These are phyloP conservation scores for Drosophila navojoa DNA, from an alignment of 1,140 invertebrate genomes.

Conservation along the genomic window DNA sequence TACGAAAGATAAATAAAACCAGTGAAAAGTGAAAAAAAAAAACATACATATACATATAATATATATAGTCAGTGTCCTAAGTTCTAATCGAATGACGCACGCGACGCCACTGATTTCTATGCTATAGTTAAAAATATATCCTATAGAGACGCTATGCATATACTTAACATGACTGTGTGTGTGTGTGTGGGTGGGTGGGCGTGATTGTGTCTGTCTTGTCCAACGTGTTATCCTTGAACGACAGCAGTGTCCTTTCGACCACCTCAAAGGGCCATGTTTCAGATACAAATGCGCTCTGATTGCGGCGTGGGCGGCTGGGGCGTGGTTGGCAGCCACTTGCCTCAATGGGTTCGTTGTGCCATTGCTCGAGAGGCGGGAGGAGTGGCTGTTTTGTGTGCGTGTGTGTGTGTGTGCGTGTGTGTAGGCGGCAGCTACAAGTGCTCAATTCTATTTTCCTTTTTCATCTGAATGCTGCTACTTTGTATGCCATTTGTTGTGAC, in stretches of 20 bases:
- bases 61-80: conserved; percentile 39
- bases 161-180: background rate
- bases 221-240: conserved; percentile 57
- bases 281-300: conserved; percentile 69
- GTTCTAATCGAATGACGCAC: conserved; percentile 78
- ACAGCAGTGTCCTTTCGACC: conserved; percentile 52
- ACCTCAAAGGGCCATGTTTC: conserved; percentile 27
- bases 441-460: background rate
- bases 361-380: conserved; percentile 1
- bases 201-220: conserved; percentile 38
- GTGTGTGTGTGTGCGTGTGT: background rate
- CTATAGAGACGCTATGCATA: conserved; percentile 5
- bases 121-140: conserved; percentile 33
- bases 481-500: conserved; percentile 57
- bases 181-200: conserved; percentile 5
- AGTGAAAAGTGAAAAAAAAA: conserved; percentile 30
- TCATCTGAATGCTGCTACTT: conserved; percentile 43
- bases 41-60: background rate
- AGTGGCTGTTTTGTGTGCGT: background rate
- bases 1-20: conserved; percentile 58
- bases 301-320: conserved; percentile 24
- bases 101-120: conserved; percentile 56
- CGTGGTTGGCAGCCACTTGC: conserved; percentile 43
- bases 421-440: background rate
- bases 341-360: conserved; percentile 62